A percentile compares a stretch with the other conserved stretches of the same genome.
Conservation (phyloP, 2,797 vertebrate species). For the Scleropages formosus region DNA sequence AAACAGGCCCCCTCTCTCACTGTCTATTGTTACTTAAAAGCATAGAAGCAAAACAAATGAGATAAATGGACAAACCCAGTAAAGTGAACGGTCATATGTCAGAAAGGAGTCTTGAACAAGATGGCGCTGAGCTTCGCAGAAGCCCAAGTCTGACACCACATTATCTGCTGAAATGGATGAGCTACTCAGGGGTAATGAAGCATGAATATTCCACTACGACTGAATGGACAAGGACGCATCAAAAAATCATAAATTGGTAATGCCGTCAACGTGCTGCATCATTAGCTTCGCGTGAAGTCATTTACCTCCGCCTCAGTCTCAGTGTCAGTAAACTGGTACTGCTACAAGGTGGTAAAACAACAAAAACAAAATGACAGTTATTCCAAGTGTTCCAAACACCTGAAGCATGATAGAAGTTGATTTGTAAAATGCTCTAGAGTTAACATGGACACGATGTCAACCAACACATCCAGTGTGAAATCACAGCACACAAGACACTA, state of each 20-base stretch:
- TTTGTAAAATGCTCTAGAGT: constrained; percentile 1
- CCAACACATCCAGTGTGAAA: background rate
- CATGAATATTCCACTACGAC: constrained; percentile 49
- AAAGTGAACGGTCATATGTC: no score
- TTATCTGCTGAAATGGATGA: constrained; percentile 44
- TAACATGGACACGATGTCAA: background rate
- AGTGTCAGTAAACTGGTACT: constrained; percentile 88
- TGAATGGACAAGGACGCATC: constrained; percentile 67
- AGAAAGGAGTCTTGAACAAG: no score
- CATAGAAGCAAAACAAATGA: no score
- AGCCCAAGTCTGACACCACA: background rate
- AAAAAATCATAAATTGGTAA: constrained; percentile 56
- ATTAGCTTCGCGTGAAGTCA: constrained; percentile 60
- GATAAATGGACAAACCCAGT: no score
- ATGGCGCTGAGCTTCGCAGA: no score
- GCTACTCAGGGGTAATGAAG: constrained; percentile 57
- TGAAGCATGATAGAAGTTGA: background rate
- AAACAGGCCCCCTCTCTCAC: no score
- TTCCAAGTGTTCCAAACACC: constrained; percentile 45
- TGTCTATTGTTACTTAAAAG: no score
- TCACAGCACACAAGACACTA: background rate
- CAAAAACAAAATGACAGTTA: constrained; percentile 69
- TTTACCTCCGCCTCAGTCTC: constrained; percentile 85
- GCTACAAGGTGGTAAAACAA: constrained; percentile 76
- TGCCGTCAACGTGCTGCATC: constrained; percentile 63